phyloP scores from a whole-genome alignment of 2,797 vertebrate genomes.

The Chaenodraco wilsoni region DNA sequence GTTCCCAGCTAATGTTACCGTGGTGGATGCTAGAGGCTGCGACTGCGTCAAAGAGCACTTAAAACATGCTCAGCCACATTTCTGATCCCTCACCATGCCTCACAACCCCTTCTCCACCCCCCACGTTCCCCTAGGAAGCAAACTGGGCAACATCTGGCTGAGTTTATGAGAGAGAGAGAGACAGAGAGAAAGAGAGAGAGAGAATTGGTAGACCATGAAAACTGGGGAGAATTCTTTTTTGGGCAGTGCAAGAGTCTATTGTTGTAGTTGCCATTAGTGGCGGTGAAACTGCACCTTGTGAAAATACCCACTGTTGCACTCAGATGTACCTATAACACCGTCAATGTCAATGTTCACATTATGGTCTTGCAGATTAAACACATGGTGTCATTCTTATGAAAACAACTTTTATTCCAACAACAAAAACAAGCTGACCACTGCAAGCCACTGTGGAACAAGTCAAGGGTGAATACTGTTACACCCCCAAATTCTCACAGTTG shows the following conservation, averaged over 20 bases:
- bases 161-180: slow-evolving; percentile 79
- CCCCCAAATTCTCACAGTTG: slow-evolving; percentile 48
- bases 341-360: slow-evolving; percentile 47
- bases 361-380: slow-evolving; percentile 56
- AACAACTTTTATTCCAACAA: slow-evolving; percentile 93
- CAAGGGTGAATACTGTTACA: slow-evolving; percentile 61
- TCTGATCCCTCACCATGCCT: slow-evolving; percentile 67
- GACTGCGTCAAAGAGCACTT: slow-evolving; percentile 66
- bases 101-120: slow-evolving; percentile 42
- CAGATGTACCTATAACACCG: slow-evolving; percentile 54
- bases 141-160: slow-evolving; percentile 87
- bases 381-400: slow-evolving; percentile 72
- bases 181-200: slow-evolving; percentile 50
- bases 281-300: slow-evolving; percentile 68
- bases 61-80: slow-evolving; percentile 77
- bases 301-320: slow-evolving; percentile 66
- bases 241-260: slow-evolving; percentile 70
- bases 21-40: slow-evolving; percentile 59
- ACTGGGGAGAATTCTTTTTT: slow-evolving; percentile 74
- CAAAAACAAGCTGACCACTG: slow-evolving; percentile 90
- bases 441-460: slow-evolving; percentile 89
- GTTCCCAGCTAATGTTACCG: slow-evolving; percentile 55
- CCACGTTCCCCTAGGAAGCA: slow-evolving; percentile 75
- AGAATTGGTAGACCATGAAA: slow-evolving; percentile 82
- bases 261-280: slow-evolving; percentile 74